These are phyloP conservation scores for Cheiracanthium punctorium DNA, from an alignment of 2,888 invertebrate genomes.

Conservation along the genomic window DNA sequence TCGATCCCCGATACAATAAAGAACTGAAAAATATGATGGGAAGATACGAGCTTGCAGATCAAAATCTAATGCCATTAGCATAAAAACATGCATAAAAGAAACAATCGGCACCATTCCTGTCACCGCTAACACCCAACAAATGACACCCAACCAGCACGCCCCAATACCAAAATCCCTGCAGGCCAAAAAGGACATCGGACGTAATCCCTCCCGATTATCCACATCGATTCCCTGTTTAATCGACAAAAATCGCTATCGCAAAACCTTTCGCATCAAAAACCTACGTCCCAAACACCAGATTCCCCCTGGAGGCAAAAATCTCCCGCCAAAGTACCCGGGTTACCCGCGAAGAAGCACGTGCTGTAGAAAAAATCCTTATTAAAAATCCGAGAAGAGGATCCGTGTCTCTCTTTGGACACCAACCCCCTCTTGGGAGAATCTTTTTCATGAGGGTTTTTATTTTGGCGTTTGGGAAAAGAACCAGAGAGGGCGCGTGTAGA, in stretches of 20 bases:
- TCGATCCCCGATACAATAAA: too few species aligned
- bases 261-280: constrained; percentile 5
- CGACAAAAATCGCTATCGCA: not conserved
- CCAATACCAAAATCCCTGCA: not conserved
- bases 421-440: not conserved
- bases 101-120: not conserved
- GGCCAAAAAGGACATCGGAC: not conserved
- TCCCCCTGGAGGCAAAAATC: not conserved
- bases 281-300: not conserved
- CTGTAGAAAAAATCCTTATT: constrained; percentile 1
- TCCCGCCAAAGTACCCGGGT: not conserved
- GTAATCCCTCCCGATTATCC: not conserved
- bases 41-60: too few species aligned
- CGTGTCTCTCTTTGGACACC: not conserved
- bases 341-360: constrained; percentile 9
- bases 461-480: not conserved
- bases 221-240: not conserved
- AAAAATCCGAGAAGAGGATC: not conserved
- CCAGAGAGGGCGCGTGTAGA: not conserved
- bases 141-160: not conserved
- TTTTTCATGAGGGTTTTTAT: not conserved
- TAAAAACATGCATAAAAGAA: too few species aligned
- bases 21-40: too few species aligned
- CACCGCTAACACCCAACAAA: not conserved
- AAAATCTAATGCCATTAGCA: too few species aligned